Evolutionary conservation across 2,888 invertebrate species (phyloP).

Genomic region (Cheilosia vulpina): DNA sequence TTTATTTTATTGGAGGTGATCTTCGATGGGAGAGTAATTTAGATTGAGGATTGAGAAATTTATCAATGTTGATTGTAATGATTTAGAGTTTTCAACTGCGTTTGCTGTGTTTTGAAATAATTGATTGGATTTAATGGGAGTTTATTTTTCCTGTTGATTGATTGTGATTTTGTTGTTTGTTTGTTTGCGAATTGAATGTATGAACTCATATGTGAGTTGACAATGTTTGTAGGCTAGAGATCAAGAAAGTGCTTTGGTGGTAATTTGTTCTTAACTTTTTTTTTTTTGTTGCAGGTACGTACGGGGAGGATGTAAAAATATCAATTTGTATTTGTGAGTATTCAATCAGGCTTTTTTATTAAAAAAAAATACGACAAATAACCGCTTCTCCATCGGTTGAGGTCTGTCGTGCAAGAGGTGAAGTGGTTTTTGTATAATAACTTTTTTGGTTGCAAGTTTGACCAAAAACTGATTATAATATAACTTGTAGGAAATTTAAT

Average conservation of each 20-base stretch:
- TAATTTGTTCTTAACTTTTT: not conserved
- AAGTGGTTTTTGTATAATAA: too few relatives aligned
- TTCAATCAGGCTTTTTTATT: too few relatives aligned
- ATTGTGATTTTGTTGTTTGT: conserved; percentile 14
- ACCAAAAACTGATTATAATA: too few relatives aligned
- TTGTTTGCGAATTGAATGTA: conserved; percentile 10
- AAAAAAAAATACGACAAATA: too few relatives aligned
- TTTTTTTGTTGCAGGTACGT: too few relatives aligned
- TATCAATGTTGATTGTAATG: not conserved
- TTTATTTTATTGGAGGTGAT: conserved; percentile 37
- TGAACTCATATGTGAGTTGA: conserved; percentile 1
- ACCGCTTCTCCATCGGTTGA: too few relatives aligned
- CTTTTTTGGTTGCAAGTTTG: too few relatives aligned
- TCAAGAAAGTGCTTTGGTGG: fast-evolving
- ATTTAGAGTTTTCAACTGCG: conserved; percentile 4
- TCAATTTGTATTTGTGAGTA: too few relatives aligned
- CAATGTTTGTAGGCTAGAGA: not conserved
- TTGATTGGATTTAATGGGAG: conserved; percentile 40
- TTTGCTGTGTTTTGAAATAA: conserved; percentile 42
- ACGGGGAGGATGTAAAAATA: too few relatives aligned
- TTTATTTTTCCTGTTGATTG: conserved; percentile 24
- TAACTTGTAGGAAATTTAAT: too few relatives aligned
- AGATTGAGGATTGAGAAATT: not conserved
- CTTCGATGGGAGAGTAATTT: conserved; percentile 8
- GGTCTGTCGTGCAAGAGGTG: too few relatives aligned